These are phyloP conservation scores for Oasisia sp. DNA, from an alignment of 2,888 invertebrate species.

Conservation along the genomic window DNA sequence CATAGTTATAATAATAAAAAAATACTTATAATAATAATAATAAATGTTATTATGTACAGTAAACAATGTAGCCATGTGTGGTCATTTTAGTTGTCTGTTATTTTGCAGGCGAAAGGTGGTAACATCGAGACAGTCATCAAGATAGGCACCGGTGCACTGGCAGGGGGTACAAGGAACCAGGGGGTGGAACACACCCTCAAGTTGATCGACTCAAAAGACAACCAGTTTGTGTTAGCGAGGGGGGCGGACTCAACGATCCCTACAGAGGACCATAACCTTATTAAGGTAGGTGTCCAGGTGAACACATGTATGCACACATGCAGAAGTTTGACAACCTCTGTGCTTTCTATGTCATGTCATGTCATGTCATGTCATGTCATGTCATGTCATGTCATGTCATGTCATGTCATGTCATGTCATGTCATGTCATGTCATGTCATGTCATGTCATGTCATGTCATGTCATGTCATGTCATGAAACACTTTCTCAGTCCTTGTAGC, in stretches of 20 bases:
- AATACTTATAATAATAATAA: no score
- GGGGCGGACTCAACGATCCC: slow-evolving; percentile 46
- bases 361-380: no score
- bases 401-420: no score
- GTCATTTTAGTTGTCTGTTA: not conserved
- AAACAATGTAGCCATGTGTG: not conserved
- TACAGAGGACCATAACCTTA: slow-evolving; percentile 43
- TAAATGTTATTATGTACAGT: no score
- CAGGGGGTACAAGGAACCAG: not conserved
- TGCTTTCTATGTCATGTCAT: no score
- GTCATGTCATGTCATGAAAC: no score
- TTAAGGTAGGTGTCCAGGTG: slow-evolving; percentile 32
- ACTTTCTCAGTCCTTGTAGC: no score
- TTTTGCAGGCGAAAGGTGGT: slow-evolving; percentile 33
- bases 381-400: no score
- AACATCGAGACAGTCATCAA: slow-evolving; percentile 43
- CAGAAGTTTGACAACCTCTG: not conserved
- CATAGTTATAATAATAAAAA: no score
- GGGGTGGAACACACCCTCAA: slow-evolving; percentile 31
- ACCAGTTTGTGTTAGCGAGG: slow-evolving; percentile 45
- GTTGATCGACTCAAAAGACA: slow-evolving; percentile 46
- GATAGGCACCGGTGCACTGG: not conserved
- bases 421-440: no score
- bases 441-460: no score
- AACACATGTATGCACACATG: no score